phyloP scores from a whole-genome alignment of 2,113 vertebrate genomes.

The Oncorhynchus kisutch region DNA sequence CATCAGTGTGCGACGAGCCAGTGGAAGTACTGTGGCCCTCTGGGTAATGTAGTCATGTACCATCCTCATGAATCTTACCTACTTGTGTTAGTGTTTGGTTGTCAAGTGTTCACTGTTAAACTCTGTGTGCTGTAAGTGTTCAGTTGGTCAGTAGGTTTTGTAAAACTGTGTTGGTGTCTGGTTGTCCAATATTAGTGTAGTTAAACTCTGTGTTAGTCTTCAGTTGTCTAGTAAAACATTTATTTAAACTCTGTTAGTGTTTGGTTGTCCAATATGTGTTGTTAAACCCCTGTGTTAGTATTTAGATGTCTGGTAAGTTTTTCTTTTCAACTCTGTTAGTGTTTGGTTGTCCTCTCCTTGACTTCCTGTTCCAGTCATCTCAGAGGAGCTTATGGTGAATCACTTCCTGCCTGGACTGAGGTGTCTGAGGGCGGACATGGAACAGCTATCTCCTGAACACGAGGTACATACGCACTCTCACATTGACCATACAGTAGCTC shows the following conservation, averaged over 20 bases:
- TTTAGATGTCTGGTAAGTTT: neutral
- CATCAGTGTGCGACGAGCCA: neutral
- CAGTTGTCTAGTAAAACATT: neutral
- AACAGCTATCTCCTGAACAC: slow-evolving; percentile 95
- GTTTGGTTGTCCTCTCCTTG: slow-evolving; percentile 66
- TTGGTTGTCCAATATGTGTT: too few relatives aligned
- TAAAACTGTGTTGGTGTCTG: neutral
- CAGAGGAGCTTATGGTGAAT: slow-evolving; percentile 96
- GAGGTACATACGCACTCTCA: slow-evolving; percentile 74
- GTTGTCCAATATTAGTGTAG: neutral
- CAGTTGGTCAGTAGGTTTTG: neutral
- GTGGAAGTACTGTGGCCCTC: neutral
- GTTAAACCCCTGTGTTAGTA: too few relatives aligned
- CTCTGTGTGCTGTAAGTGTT: neutral
- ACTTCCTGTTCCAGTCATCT: slow-evolving; percentile 85
- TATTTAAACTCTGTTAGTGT: too few relatives aligned
- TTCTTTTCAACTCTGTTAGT: neutral
- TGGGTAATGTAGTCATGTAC: too few relatives aligned
- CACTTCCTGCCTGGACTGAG: slow-evolving; percentile 96
- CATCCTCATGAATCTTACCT: too few relatives aligned
- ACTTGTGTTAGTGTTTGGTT: too few relatives aligned
- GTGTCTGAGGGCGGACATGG: slow-evolving; percentile 95
- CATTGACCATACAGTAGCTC: neutral
- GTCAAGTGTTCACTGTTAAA: too few relatives aligned
- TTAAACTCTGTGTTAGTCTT: too few relatives aligned